Evolutionary conservation across 2,797 vertebrate genomes (phyloP).

Genomic region (Rhinogobio ventralis): DNA sequence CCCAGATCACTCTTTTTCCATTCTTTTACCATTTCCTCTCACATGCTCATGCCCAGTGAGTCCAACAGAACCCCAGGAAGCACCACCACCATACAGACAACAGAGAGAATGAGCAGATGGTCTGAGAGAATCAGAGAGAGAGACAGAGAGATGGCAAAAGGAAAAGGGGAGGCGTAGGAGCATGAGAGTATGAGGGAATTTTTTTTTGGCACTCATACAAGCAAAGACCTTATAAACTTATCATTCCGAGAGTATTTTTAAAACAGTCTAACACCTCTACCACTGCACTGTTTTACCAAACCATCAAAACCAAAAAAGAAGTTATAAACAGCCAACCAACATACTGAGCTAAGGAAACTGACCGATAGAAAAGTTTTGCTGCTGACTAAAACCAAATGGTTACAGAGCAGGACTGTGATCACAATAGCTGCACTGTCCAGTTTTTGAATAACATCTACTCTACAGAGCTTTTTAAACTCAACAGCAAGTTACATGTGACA

Average conservation of each 20-base stretch:
- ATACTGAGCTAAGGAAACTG: not conserved
- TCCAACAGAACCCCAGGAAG: conserved; percentile 60
- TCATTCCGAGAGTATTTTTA: conserved; percentile 43
- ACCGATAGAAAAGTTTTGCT: not conserved
- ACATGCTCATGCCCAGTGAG: conserved; percentile 43
- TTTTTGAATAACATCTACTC: not conserved
- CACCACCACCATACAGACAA: conserved; percentile 51
- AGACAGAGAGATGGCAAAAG: conserved; percentile 28
- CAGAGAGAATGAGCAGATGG: conserved; percentile 59
- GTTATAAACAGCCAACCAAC: conserved; percentile 8
- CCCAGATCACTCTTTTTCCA: conserved; percentile 33
- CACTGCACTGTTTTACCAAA: conserved; percentile 13
- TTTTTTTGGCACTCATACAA: conserved; percentile 39
- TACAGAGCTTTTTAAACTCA: conserved; percentile 1
- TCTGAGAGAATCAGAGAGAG: conserved; percentile 41
- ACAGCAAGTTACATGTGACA: not conserved
- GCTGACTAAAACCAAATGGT: not conserved
- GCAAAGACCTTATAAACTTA: conserved; percentile 36
- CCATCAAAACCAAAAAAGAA: not conserved
- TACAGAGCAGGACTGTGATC: not conserved
- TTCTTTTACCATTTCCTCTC: conserved; percentile 29
- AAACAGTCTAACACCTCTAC: conserved; percentile 38
- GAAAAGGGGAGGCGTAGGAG: conserved; percentile 26
- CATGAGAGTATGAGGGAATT: conserved; percentile 28
- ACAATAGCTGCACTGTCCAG: not conserved